Evolutionary conservation across 1,140 invertebrate genomes (phyloP).

Genomic region (Leptinotarsa texana): DNA sequence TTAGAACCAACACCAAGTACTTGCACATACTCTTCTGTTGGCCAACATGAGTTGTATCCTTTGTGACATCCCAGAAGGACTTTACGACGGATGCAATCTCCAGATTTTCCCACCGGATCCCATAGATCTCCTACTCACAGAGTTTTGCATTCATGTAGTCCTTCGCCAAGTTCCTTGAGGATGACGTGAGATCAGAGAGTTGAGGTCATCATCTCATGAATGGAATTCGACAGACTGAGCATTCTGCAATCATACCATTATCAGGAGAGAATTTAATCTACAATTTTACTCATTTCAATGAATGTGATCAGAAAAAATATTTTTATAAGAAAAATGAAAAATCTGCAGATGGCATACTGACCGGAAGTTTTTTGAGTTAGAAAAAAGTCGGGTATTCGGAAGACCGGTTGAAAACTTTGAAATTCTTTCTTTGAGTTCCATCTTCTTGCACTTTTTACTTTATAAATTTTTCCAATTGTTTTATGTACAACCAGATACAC

Average conservation of each 20-base stretch:
- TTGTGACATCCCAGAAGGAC: conserved; percentile 51
- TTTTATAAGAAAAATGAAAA: no score
- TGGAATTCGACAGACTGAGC: neutral
- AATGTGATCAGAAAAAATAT: no score
- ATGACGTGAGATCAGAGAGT: conserved; percentile 37
- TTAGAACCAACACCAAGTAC: conserved; percentile 46
- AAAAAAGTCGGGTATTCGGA: no score
- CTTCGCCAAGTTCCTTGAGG: conserved; percentile 48
- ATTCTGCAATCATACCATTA: neutral
- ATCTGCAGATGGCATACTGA: no score
- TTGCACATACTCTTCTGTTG: conserved; percentile 52
- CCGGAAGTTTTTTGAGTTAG: no score
- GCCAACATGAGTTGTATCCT: conserved; percentile 52
- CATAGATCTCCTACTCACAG: conserved; percentile 42
- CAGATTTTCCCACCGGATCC: conserved; percentile 28
- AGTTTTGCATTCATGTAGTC: conserved; percentile 49
- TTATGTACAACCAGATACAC: no score
- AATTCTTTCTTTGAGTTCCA: no score
- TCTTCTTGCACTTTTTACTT: no score
- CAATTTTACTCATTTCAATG: no score
- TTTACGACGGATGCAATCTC: conserved; percentile 36
- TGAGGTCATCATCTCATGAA: neutral
- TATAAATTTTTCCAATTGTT: no score
- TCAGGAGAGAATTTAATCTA: no score
- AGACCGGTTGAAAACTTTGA: no score